Evolutionary conservation across 2,888 invertebrate species (phyloP).

Genomic region (Caenorhabditis auriculariae): DNA sequence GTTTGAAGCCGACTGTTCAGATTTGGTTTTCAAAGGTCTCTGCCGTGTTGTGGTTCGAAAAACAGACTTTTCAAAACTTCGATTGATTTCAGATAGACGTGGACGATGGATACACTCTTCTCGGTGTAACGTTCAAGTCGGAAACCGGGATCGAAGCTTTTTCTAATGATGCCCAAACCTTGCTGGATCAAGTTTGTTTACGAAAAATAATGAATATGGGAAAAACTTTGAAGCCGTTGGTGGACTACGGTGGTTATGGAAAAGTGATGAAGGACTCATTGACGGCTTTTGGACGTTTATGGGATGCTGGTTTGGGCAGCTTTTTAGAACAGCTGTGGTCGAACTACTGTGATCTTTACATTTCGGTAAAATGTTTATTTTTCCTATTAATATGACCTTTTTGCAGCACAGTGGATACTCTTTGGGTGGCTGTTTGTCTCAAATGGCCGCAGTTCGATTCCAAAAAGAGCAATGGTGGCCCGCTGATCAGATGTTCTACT

Average conservation of each 20-base stretch:
- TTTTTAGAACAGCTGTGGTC: constrained; percentile 25
- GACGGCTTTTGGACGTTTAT: constrained; percentile 22
- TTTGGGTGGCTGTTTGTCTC: constrained; percentile 24
- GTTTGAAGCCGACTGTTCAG: constrained; percentile 28
- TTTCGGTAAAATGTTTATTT: constrained; percentile 11
- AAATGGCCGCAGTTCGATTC: constrained; percentile 28
- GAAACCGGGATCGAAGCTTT: constrained; percentile 20
- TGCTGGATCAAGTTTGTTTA: constrained; percentile 2
- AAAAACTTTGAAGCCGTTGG: constrained; percentile 1
- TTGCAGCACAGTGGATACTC: constrained; percentile 27
- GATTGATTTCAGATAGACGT: constrained; percentile 21
- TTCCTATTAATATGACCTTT: not conserved
- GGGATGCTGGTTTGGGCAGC: constrained; percentile 23
- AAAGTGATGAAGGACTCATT: constrained; percentile 16
- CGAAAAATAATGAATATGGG: not conserved
- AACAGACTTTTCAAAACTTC: not conserved
- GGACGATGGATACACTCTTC: constrained; percentile 22
- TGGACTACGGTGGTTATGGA: constrained; percentile 17
- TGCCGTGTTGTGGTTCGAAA: constrained; percentile 24
- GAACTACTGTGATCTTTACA: constrained; percentile 27
- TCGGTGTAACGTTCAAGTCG: constrained; percentile 29
- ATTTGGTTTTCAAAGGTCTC: constrained; percentile 19
- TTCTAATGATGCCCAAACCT: constrained; percentile 5
- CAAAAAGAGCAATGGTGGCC: constrained; percentile 30
- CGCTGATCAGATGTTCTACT: constrained; percentile 26